Percentiles rank a stretch among this genome's conserved stretches.
Conservation (phyloP, 2,888 invertebrate species). For the Alcis repandata region DNA sequence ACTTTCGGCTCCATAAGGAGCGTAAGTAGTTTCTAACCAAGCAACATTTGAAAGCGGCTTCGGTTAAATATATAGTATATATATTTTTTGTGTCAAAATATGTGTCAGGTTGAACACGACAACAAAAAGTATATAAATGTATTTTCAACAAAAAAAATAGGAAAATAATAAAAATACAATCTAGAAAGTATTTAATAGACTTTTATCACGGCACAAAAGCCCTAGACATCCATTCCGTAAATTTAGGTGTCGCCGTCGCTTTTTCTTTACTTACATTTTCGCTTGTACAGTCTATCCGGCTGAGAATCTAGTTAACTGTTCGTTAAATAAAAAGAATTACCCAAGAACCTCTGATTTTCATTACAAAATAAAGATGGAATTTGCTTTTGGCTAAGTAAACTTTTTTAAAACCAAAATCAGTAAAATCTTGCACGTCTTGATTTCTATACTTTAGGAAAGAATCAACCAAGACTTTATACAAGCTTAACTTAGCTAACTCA, state of each 20-base stretch:
- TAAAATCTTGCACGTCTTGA: too few species aligned
- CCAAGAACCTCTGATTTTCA: constrained; percentile 43
- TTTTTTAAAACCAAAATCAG: too few species aligned
- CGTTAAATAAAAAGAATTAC: constrained; percentile 38
- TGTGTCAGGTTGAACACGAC: too few species aligned
- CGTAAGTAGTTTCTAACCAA: too few species aligned
- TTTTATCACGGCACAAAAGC: constrained; percentile 14
- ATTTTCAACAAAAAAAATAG: background rate
- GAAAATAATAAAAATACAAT: constrained; percentile 14
- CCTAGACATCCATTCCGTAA: constrained; percentile 15
- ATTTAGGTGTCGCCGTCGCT: constrained; percentile 15
- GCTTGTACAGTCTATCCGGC: constrained; percentile 17
- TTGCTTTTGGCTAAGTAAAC: constrained; percentile 7
- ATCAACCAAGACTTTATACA: too few species aligned
- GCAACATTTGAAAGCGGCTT: too few species aligned
- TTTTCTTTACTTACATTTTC: constrained; percentile 2
- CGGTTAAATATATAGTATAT: too few species aligned
- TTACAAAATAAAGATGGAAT: constrained; percentile 33
- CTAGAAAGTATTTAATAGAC: constrained; percentile 10
- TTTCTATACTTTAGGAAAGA: too few species aligned
- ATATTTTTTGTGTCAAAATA: too few species aligned
- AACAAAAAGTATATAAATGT: too few species aligned
- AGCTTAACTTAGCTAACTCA: too few species aligned
- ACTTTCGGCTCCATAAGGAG: too few species aligned
- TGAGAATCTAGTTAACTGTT: constrained; percentile 33